Evolutionary conservation across 2,113 vertebrate genomes (phyloP).

Genomic region (Rhizomys pruinosus): DNA sequence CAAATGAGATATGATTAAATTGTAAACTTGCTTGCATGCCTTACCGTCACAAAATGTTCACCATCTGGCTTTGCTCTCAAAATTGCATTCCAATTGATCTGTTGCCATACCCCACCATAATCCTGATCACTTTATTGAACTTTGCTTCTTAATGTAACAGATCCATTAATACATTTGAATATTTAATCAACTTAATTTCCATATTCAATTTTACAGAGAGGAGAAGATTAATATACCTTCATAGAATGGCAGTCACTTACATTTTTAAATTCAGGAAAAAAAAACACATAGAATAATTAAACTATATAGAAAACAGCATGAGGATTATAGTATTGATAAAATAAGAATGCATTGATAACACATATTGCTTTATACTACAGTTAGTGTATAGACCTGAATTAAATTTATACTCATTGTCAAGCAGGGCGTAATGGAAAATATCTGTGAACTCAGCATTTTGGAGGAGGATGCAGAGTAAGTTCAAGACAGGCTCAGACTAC

Average conservation of each 20-base stretch:
- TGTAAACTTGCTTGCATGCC: not conserved
- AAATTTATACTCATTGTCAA: not conserved
- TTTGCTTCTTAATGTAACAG: not conserved
- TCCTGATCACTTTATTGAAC: not conserved
- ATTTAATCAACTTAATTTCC: conserved; percentile 32
- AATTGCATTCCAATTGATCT: not conserved
- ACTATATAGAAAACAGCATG: not conserved
- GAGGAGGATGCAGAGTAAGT: not conserved
- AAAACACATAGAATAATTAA: not conserved
- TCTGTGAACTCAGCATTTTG: not conserved
- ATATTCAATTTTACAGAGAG: not conserved
- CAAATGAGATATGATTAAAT: not conserved
- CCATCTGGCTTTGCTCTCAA: not conserved
- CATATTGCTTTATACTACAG: not conserved
- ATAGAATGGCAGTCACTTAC: not conserved
- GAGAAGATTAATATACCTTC: not conserved
- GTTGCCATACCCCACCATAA: not conserved
- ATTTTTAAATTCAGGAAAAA: not conserved
- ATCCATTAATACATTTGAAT: not conserved
- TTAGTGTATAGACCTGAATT: not conserved
- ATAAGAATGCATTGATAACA: not conserved
- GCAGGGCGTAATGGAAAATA: not conserved
- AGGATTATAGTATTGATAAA: not conserved
- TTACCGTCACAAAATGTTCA: not conserved
- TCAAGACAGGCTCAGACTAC: not conserved